phyloP scores from a whole-genome alignment of 1,140 invertebrate genomes.

The Formica exsecta region DNA sequence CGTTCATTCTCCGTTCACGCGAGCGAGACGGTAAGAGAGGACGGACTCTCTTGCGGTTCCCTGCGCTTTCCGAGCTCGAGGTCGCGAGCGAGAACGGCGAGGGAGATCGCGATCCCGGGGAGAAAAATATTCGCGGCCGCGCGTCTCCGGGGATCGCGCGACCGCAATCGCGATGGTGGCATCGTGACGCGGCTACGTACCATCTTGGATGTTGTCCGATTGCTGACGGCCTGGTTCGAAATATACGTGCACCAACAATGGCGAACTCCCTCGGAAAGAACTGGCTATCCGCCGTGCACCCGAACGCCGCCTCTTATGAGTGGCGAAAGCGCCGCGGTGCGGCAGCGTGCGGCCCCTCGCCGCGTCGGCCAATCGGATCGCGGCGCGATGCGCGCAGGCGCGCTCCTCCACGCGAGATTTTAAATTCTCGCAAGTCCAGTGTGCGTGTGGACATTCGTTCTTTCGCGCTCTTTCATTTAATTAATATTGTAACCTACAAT shows the following conservation, averaged over 20 bases:
- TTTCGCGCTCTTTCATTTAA: too few species aligned
- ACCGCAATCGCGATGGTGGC: conserved; percentile 16
- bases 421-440: background rate
- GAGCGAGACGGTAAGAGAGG: background rate
- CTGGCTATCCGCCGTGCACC: conserved; percentile 69
- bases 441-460: too few species aligned
- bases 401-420: background rate
- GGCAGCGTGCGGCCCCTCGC: conserved; percentile 40
- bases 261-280: conserved; percentile 90
- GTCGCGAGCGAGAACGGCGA: background rate
- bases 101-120: background rate
- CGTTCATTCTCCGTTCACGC: background rate
- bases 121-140: conserved; percentile 79
- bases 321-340: conserved; percentile 68
- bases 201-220: conserved; percentile 95
- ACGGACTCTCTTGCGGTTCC: background rate
- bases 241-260: conserved; percentile 93
- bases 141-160: conserved; percentile 13
- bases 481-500: too few species aligned
- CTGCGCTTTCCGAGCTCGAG: background rate
- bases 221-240: conserved; percentile 89
- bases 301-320: conserved; percentile 54
- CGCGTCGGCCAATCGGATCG: conserved; percentile 32
- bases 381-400: conserved; percentile 55
- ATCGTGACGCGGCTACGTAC: conserved; percentile 88